Evolutionary conservation across 2,797 vertebrate genomes (phyloP).

Genomic region (Falco biarmicus): DNA sequence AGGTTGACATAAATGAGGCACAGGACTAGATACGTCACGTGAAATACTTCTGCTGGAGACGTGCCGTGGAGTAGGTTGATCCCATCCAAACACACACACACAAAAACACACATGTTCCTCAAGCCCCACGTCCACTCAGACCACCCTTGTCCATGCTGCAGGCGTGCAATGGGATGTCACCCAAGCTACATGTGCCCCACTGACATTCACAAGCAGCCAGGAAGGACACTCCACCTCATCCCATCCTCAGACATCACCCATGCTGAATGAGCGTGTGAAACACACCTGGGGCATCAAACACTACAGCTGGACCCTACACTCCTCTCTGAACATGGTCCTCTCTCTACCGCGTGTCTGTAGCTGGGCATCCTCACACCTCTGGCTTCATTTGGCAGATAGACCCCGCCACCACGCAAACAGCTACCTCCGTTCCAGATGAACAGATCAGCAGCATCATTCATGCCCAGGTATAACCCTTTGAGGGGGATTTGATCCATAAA

Average conservation of each 20-base stretch:
- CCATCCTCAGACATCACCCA: background rate
- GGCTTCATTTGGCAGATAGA: background rate
- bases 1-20: background rate
- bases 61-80: too few relatives aligned
- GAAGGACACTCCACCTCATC: background rate
- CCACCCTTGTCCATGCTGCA: background rate
- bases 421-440: background rate
- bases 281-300: background rate
- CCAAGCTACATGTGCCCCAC: background rate
- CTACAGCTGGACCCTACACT: background rate
- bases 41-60: background rate
- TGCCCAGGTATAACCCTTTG: background rate
- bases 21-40: background rate
- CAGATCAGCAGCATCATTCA: background rate
- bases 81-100: background rate
- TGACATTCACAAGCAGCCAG: background rate
- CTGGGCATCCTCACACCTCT: background rate
- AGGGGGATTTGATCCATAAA: background rate
- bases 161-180: background rate
- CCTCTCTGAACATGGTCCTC: background rate
- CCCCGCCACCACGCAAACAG: background rate
- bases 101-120: background rate
- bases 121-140: background rate
- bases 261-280: background rate
- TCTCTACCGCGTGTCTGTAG: rapidly evolving